Conservation (phyloP, 2,888 invertebrate genomes). For the Thecocarcelia acutangulata region DNA sequence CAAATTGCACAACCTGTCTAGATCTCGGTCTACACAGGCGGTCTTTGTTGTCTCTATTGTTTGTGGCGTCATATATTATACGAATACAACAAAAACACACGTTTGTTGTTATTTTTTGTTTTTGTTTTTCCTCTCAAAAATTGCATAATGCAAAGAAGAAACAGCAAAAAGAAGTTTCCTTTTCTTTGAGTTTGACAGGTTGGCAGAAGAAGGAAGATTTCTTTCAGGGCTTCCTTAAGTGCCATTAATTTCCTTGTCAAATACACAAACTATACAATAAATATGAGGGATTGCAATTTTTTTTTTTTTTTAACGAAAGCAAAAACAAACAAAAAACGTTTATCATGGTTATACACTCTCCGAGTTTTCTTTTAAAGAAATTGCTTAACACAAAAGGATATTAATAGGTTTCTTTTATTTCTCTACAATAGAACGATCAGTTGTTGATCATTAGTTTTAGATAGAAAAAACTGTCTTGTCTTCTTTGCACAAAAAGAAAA, state of each 20-base stretch:
- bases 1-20: constrained; percentile 64
- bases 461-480: constrained; percentile 9
- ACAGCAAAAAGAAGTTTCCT: constrained; percentile 14
- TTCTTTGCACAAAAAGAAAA: background rate
- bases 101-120: constrained; percentile 31
- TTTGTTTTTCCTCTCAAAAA: constrained; percentile 47
- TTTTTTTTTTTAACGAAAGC: background rate
- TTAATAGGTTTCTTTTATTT: constrained; percentile 27
- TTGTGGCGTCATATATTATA: constrained; percentile 63
- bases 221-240: constrained; percentile 24
- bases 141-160: constrained; percentile 51
- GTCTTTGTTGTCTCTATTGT: constrained; percentile 54
- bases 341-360: constrained; percentile 64
- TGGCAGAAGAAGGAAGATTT: constrained; percentile 3
- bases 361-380: constrained; percentile 7
- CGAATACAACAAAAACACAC: constrained; percentile 32
- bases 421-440: constrained; percentile 12
- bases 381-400: constrained; percentile 22
- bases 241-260: constrained; percentile 63
- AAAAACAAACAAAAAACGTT: constrained; percentile 50
- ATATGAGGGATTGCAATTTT: constrained; percentile 42
- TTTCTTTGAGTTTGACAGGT: constrained; percentile 54
- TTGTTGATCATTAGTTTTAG: constrained; percentile 17
- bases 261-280: constrained; percentile 25
- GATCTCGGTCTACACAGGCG: constrained; percentile 58